Conservation (phyloP, 2,113 vertebrate genomes). For the Dascyllus trimaculatus region DNA sequence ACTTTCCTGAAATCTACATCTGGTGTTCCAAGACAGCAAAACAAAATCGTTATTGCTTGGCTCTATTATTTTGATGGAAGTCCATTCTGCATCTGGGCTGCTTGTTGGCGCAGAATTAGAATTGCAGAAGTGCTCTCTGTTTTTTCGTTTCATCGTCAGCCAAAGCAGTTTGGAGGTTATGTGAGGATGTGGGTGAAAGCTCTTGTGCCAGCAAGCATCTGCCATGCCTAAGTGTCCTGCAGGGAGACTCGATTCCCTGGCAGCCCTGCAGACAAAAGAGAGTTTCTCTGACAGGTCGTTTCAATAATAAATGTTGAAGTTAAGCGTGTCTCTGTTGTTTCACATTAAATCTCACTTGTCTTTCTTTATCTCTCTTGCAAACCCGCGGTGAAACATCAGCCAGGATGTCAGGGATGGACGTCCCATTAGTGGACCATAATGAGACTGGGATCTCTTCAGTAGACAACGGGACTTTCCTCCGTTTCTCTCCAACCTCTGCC, state of each 20-base stretch:
- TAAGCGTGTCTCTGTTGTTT: constrained; percentile 6
- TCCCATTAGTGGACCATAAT: constrained; percentile 70
- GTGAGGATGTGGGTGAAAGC: constrained; percentile 31
- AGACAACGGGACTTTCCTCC: constrained; percentile 91
- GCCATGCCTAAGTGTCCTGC: constrained; percentile 22
- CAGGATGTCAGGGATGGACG: constrained; percentile 80
- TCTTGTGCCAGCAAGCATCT: constrained; percentile 41
- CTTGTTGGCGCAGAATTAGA: constrained; percentile 9
- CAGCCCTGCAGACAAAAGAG: constrained; percentile 37
- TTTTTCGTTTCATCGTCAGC: constrained; percentile 11
- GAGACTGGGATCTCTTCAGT: constrained; percentile 61
- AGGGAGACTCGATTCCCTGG: constrained; percentile 13
- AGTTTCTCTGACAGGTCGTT: constrained; percentile 18
- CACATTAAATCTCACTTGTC: constrained; percentile 12
- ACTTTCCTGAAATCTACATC: background rate
- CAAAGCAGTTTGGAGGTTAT: constrained; percentile 14
- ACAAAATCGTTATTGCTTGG: background rate
- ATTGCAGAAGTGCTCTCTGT: background rate
- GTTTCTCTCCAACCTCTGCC: constrained; percentile 90
- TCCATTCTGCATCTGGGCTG: background rate
- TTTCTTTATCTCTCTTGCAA: constrained; percentile 8
- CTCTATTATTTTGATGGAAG: background rate
- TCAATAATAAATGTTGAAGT: constrained; percentile 23
- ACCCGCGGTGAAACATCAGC: constrained; percentile 7
- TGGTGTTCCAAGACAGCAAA: background rate